Conservation (phyloP, 1,140 invertebrate genomes). For the Sogatella furcifera region DNA sequence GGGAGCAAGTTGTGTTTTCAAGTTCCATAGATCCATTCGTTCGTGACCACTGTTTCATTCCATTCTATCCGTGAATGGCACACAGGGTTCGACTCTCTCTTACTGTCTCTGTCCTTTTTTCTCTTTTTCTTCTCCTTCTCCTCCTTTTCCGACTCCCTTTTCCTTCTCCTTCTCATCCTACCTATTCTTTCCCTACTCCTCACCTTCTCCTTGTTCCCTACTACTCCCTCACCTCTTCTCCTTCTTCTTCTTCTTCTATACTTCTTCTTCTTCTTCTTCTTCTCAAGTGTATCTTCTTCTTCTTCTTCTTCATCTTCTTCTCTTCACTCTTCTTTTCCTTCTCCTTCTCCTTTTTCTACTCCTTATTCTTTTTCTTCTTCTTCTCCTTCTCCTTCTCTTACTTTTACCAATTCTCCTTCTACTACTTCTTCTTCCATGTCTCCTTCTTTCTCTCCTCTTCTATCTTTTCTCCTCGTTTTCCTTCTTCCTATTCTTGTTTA, state of each 20-base stretch:
- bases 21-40: background rate
- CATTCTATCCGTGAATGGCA: background rate
- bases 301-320: background rate
- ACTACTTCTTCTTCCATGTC: constrained; percentile 1
- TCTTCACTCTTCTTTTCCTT: background rate
- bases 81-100: background rate
- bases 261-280: constrained; percentile 9
- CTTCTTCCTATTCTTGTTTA: constrained; percentile 9
- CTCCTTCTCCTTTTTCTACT: background rate
- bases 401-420: background rate
- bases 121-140: too few relatives aligned
- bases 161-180: too few relatives aligned
- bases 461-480: constrained; percentile 1
- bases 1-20: too few relatives aligned
- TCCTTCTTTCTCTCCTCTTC: constrained; percentile 4
- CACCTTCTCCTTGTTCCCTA: too few relatives aligned
- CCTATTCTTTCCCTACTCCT: too few relatives aligned
- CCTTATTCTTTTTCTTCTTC: background rate
- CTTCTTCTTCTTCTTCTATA: background rate
- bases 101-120: too few relatives aligned
- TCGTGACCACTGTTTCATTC: background rate
- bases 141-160: too few relatives aligned
- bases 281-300: background rate
- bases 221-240: background rate
- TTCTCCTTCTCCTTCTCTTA: background rate